Base-by-base conservation (phyloP, 2,888 invertebrate species). In the Magallana nippona region DNA sequence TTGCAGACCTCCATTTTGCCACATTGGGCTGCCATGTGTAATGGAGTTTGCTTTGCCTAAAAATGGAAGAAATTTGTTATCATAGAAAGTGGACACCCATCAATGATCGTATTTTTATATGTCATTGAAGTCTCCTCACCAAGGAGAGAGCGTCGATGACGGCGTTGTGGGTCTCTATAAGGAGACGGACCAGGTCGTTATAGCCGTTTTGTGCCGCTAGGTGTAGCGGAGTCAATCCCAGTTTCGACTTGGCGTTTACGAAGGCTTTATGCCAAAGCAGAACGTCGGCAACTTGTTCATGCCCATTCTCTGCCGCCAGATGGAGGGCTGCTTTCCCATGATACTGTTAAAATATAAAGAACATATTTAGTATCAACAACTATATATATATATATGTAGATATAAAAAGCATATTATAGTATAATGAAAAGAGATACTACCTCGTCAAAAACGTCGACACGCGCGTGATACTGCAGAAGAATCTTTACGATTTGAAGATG, bases 381-480 rank as follows among this genome's bases (percentile, higher is more conserved):
- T n/a, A n/a, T n/a, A n/a, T n/a, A n/a, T n/a, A n/a, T n/a, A n/a
- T n/a, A n/a, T n/a, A n/a, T n/a, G n/a, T n/a, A n/a, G 44, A 44
- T 44, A 62, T 13, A 55, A 80, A 15, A 19, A 56, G 32, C 81
- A 82, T 11, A 82, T 19, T 71, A 56, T 15, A 10, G 13, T 3
- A 13, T 1, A 13, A 27, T 27, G 2, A 13, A 19, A 44, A n/a
- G 78, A n/a, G 17, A 15, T 27, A 13, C 85, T 94, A 99, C 99
- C 88, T 96, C 96, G 94, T 99, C 99, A 94, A 99, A 99, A 0
- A 99, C 99, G 94, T 99, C 99, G 22, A 99, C 99, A 93, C 99
- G 96, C 11, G 99, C 99, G 94, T 99, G 98, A 94, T 99, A 98
- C 62, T 97, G 96, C 85, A 99, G 95, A 84, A 99, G 95, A 86